Evolutionary conservation across 2,113 vertebrate species (phyloP).

Genomic region (Thinocorus orbignyianus): DNA sequence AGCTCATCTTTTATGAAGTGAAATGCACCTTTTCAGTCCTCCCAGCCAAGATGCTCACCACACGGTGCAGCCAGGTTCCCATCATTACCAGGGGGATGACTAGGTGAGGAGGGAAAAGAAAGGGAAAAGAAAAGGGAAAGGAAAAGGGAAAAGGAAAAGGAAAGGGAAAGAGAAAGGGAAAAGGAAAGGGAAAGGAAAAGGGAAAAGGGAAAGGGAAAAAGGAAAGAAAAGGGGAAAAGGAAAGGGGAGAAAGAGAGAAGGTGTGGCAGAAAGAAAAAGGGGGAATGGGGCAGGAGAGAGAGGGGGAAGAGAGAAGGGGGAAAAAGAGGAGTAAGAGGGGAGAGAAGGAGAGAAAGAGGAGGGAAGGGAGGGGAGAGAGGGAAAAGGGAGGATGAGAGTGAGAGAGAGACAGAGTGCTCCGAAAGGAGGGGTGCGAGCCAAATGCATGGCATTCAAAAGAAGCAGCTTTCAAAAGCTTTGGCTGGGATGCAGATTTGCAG

Average conservation of each 20-base stretch:
- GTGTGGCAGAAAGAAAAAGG: no score
- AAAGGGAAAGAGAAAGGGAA: not conserved
- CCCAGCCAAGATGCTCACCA: not conserved
- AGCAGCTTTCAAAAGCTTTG: conserved; percentile 71
- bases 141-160: no score
- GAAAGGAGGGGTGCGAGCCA: conserved; percentile 31
- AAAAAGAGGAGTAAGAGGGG: no score
- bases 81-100: not conserved
- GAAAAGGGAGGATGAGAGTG: not conserved
- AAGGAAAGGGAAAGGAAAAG: no score
- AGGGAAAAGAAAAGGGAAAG: no score
- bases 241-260: not conserved
- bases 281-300: not conserved
- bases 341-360: no score
- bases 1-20: not conserved
- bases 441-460: conserved; percentile 60
- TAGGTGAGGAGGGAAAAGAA: not conserved
- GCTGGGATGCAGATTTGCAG: conserved; percentile 64
- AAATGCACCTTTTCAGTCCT: not conserved
- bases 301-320: not conserved
- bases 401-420: conserved; percentile 8
- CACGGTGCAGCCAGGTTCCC: not conserved
- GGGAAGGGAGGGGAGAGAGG: not conserved
- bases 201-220: no score
- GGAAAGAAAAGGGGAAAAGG: not conserved